Percentiles rank a stretch among this genome's conserved stretches.
Evolutionary conservation across 2,113 vertebrate genomes (phyloP).

Genomic region (Rhabdornis inornatus): DNA sequence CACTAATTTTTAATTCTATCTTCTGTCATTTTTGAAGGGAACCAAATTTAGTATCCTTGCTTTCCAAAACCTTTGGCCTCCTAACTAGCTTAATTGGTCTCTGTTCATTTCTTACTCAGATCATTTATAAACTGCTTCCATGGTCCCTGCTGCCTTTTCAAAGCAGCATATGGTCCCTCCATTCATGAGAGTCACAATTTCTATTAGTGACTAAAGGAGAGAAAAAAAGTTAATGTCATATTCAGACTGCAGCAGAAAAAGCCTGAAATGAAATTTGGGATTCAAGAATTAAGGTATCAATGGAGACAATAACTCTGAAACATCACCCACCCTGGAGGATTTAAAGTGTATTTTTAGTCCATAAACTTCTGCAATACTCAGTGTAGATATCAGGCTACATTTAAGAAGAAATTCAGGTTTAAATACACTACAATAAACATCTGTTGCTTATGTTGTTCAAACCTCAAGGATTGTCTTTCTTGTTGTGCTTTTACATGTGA

Average conservation of each 20-base stretch:
- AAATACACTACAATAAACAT: neutral
- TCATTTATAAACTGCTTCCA: conserved; percentile 44
- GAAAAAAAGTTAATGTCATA: neutral
- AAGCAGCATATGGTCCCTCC: conserved; percentile 55
- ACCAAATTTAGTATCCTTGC: neutral
- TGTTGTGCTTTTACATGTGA: neutral
- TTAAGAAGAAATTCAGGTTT: neutral
- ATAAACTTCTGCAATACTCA: neutral
- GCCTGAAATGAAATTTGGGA: neutral
- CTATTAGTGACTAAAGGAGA: conserved; percentile 25
- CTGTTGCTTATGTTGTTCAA: neutral
- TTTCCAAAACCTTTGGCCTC: conserved; percentile 18
- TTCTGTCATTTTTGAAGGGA: neutral
- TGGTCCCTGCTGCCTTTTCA: conserved; percentile 53
- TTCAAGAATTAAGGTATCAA: neutral
- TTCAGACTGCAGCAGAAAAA: neutral
- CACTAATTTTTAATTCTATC: neutral
- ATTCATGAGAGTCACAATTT: conserved; percentile 51
- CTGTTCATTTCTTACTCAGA: conserved; percentile 60
- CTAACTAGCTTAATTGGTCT: conserved; percentile 55
- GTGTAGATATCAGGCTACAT: neutral
- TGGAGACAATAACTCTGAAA: neutral
- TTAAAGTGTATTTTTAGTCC: neutral
- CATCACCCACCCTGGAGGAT: neutral
- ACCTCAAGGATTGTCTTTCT: neutral